phyloP scores from a whole-genome alignment of 1,140 invertebrate genomes.

The Pantala flavescens region DNA sequence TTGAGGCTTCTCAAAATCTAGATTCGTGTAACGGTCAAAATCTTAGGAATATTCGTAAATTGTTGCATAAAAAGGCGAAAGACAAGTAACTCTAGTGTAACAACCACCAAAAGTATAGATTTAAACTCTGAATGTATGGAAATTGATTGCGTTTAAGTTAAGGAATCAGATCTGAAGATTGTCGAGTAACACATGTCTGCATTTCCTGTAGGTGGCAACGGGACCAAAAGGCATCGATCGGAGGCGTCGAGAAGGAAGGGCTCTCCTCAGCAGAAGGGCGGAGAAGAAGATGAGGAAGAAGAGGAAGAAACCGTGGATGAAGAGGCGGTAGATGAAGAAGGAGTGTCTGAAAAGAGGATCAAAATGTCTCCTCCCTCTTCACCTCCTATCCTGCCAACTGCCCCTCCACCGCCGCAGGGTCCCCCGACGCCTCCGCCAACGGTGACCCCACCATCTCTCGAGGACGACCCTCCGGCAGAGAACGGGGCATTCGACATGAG shows the following conservation, averaged over 20 bases:
- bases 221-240: background rate
- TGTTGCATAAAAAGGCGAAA: too few relatives aligned
- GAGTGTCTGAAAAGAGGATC: background rate
- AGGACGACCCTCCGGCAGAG: constrained; percentile 13
- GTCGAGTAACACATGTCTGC: too few relatives aligned
- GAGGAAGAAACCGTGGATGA: background rate
- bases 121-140: too few relatives aligned
- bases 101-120: too few relatives aligned
- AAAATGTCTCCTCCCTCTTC: background rate
- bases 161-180: too few relatives aligned
- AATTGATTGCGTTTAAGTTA: too few relatives aligned
- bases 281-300: background rate
- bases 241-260: background rate
- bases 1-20: too few relatives aligned
- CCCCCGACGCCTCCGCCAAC: constrained; percentile 19
- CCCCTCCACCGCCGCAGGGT: constrained; percentile 18
- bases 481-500: background rate
- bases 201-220: background rate
- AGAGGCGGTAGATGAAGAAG: background rate
- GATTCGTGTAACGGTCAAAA: too few relatives aligned
- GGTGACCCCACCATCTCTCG: constrained; percentile 15
- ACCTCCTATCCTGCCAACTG: background rate
- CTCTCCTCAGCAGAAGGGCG: background rate
- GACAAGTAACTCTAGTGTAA: too few relatives aligned
- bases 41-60: too few relatives aligned